Conservation (phyloP, 2,797 vertebrate species). For the Luscinia luscinia region DNA sequence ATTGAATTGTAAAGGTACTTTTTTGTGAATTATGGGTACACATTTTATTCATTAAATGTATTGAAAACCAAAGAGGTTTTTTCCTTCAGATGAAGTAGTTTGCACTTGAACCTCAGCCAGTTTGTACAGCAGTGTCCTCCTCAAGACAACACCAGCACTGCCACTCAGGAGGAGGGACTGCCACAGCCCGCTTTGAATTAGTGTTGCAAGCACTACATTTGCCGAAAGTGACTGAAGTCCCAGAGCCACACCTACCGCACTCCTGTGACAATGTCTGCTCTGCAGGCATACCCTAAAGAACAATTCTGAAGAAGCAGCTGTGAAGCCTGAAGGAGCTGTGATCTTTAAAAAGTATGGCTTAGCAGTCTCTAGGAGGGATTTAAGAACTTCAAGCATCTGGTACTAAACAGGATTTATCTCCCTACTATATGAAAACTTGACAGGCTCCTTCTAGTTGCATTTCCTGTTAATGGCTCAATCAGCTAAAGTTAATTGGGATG, state of each 20-base stretch:
- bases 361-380: not conserved
- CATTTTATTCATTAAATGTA: constrained; percentile 73
- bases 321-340: not conserved
- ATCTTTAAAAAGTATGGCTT: not conserved
- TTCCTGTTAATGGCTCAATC: not conserved
- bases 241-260: not conserved
- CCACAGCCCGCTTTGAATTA: not conserved
- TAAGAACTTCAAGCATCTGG: not conserved
- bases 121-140: not conserved
- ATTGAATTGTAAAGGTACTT: constrained; percentile 53
- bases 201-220: not conserved
- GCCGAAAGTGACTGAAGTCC: not conserved
- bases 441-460: not conserved
- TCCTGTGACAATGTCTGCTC: not conserved
- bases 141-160: fast-evolving
- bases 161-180: not conserved
- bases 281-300: not conserved
- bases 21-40: constrained; percentile 46
- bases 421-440: not conserved
- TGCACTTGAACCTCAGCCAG: not conserved
- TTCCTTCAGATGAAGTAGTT: not conserved
- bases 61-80: not conserved
- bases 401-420: not conserved
- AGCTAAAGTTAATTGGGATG: not conserved
- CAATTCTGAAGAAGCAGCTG: not conserved